A percentile compares a stretch with the other conserved stretches of the same genome.
Evolutionary conservation across 2,888 invertebrate species (phyloP).

Genomic region (Drosophila limbata): DNA sequence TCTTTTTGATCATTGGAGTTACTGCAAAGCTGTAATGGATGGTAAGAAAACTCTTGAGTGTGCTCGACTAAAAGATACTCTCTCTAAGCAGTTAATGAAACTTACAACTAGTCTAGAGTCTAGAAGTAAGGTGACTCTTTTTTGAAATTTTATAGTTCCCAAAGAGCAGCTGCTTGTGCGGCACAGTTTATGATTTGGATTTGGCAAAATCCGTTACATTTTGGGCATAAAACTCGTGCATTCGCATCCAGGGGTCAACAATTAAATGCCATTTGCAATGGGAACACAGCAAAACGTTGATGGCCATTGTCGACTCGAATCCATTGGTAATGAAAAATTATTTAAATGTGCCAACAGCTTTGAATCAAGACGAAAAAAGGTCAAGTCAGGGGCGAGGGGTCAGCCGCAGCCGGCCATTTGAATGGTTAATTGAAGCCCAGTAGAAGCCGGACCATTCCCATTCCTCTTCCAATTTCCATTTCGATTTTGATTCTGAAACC

Average conservation of each 20-base stretch:
- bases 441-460: conserved; percentile 20
- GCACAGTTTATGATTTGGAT: conserved; percentile 18
- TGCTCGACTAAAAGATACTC: background rate
- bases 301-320: conserved; percentile 33
- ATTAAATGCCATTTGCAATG: conserved; percentile 76
- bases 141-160: background rate
- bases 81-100: background rate
- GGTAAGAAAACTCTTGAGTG: background rate
- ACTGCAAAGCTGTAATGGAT: conserved; percentile 3
- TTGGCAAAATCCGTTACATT: conserved; percentile 65
- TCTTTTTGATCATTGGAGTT: conserved; percentile 51
- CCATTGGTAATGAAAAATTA: conserved; percentile 72
- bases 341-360: conserved; percentile 69
- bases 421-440: conserved; percentile 70
- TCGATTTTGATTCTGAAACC: conserved; percentile 35
- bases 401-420: conserved; percentile 47
- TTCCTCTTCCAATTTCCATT: background rate
- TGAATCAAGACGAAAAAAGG: conserved; percentile 72
- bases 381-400: conserved; percentile 59
- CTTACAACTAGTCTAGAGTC: too few relatives aligned
- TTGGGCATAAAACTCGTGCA: conserved; percentile 31
- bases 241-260: conserved; percentile 66
- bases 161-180: conserved; percentile 48
- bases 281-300: conserved; percentile 45
- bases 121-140: background rate